Conservation (phyloP, 2,888 invertebrate genomes). For the Campoletis raptor region DNA sequence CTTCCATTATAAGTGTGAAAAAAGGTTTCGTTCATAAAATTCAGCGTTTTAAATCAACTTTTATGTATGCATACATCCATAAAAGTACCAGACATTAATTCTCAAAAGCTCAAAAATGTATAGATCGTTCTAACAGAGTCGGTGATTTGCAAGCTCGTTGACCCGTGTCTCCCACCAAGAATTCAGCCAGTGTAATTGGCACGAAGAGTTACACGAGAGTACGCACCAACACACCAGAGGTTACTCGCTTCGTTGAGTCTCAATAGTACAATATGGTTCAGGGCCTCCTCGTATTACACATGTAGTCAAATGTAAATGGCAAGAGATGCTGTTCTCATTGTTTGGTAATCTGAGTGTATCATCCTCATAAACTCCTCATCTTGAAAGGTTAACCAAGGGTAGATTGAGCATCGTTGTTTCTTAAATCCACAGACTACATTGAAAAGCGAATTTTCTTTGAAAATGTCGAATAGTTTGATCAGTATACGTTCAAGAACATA, state of each 20-base stretch:
- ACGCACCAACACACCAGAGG: slow-evolving; percentile 59
- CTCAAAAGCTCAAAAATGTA: slow-evolving; percentile 1
- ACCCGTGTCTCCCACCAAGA: slow-evolving; percentile 53
- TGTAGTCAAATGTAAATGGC: slow-evolving; percentile 62
- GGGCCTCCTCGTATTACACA: slow-evolving; percentile 28
- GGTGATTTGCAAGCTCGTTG: slow-evolving; percentile 61
- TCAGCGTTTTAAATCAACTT: too few species aligned
- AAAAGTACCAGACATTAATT: not conserved
- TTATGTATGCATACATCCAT: not conserved
- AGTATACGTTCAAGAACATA: too few species aligned
- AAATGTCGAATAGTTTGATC: too few species aligned
- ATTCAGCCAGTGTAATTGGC: slow-evolving; percentile 59
- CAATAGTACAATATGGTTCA: slow-evolving; percentile 53
- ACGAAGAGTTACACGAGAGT: slow-evolving; percentile 55
- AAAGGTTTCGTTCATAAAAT: too few species aligned
- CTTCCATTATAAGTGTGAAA: too few species aligned
- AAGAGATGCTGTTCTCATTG: slow-evolving; percentile 63
- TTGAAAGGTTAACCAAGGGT: not conserved
- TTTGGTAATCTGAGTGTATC: slow-evolving; percentile 61
- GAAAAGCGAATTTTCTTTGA: too few species aligned
- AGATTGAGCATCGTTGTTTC: not conserved
- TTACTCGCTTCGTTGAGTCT: slow-evolving; percentile 63
- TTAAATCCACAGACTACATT: not conserved
- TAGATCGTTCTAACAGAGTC: slow-evolving; percentile 10
- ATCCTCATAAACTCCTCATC: slow-evolving; percentile 20